These are phyloP conservation scores for Corella eumyota DNA, from an alignment of 23 tunicate genomes.

Conservation along the genomic window DNA sequence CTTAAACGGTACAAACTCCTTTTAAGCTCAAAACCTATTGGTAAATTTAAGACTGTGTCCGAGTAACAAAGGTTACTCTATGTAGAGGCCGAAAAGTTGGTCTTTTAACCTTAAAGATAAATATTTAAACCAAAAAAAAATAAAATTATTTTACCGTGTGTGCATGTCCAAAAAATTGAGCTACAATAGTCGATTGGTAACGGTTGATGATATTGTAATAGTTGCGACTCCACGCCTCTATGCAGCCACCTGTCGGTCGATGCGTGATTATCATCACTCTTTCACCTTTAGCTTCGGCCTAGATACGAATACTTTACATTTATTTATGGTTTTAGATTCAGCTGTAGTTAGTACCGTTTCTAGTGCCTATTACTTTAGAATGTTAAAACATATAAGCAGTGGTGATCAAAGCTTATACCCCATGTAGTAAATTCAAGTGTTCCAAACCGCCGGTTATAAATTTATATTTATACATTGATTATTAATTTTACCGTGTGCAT, in stretches of 20 bases:
- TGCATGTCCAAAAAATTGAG: conserved; percentile 94
- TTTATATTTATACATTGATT: too few relatives aligned
- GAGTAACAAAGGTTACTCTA: too few relatives aligned
- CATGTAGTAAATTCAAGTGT: too few relatives aligned
- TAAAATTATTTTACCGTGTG: conserved; percentile 35
- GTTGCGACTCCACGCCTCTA: conserved; percentile 68
- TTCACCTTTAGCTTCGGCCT: conserved; percentile 68
- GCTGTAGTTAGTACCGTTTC: too few relatives aligned
- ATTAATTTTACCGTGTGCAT: conserved; percentile 27
- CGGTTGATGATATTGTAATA: conserved; percentile 73
- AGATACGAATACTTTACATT: too few relatives aligned
- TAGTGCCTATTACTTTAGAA: too few relatives aligned
- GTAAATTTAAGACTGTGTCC: too few relatives aligned
- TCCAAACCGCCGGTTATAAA: too few relatives aligned
- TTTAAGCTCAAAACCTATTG: not conserved
- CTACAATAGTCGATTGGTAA: conserved; percentile 48
- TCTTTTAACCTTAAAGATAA: not conserved
- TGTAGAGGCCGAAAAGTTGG: too few relatives aligned
- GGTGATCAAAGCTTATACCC: too few relatives aligned
- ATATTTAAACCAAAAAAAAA: not conserved
- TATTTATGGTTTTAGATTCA: too few relatives aligned
- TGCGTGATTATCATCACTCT: conserved; percentile 81
- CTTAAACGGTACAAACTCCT: not conserved
- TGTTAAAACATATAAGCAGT: too few relatives aligned
- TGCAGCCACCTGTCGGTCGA: conserved; percentile 80